Evolutionary conservation across 1,140 invertebrate species (phyloP).

Genomic region (Stegodyphus mimosarum): DNA sequence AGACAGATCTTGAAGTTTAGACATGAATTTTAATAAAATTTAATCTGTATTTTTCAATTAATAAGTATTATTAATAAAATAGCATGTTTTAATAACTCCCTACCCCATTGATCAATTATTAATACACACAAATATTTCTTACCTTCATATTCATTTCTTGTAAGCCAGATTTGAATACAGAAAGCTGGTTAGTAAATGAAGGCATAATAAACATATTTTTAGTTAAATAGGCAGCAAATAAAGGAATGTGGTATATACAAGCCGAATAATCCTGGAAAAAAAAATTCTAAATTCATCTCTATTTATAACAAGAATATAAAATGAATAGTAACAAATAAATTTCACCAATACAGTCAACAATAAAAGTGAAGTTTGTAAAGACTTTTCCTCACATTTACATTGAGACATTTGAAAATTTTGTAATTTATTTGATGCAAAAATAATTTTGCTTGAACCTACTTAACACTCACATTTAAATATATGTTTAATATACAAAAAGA

Average conservation of each 20-base stretch:
- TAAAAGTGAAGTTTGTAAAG: background rate
- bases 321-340: background rate
- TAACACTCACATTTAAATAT: too few relatives aligned
- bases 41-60: too few relatives aligned
- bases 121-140: background rate
- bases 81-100: background rate
- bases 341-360: background rate
- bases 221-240: slow-evolving; percentile 74
- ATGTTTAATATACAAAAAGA: too few relatives aligned
- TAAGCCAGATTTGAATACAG: slow-evolving; percentile 68
- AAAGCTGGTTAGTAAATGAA: slow-evolving; percentile 74
- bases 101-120: background rate
- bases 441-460: too few relatives aligned
- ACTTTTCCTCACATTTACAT: background rate
- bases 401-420: too few relatives aligned
- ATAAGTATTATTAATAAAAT: background rate
- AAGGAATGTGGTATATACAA: slow-evolving; percentile 74
- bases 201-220: slow-evolving; percentile 76
- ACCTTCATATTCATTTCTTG: slow-evolving; percentile 43
- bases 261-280: slow-evolving; percentile 70
- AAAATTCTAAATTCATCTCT: slow-evolving; percentile 7
- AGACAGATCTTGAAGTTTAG: too few relatives aligned
- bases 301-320: too few relatives aligned
- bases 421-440: too few relatives aligned
- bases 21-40: too few relatives aligned